A percentile compares a stretch with the other conserved stretches of the same genome.
These are phyloP conservation scores for Indri indri DNA, from an alignment of 2,113 vertebrate species.

Conservation along the genomic window DNA sequence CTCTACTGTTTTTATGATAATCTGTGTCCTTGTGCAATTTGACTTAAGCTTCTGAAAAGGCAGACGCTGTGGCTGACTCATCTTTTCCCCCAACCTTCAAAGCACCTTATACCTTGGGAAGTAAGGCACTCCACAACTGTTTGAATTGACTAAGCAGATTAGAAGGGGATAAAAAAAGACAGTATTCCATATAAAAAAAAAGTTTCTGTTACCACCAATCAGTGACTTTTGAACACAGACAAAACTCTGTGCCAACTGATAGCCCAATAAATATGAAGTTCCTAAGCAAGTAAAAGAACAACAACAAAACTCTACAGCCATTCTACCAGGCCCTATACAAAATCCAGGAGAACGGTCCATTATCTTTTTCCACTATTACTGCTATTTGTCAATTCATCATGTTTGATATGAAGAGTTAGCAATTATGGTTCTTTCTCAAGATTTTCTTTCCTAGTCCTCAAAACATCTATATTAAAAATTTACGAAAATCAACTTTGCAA, in stretches of 20 bases:
- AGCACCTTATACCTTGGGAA: background rate
- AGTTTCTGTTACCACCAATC: background rate
- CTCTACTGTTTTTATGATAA: background rate
- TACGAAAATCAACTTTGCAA: background rate
- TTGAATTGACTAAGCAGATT: background rate
- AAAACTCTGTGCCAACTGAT: conserved; percentile 16
- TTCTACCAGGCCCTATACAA: background rate
- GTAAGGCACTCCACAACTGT: background rate
- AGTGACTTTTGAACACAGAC: conserved; percentile 53
- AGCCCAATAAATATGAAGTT: conserved; percentile 22
- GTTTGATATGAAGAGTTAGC: background rate
- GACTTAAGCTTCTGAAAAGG: background rate
- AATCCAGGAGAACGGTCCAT: background rate
- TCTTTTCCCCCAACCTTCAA: background rate
- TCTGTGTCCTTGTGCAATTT: background rate
- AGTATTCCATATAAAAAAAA: background rate
- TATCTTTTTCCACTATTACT: background rate
- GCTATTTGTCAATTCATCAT: background rate
- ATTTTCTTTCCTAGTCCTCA: background rate
- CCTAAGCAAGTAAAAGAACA: background rate
- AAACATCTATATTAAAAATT: conserved; percentile 2
- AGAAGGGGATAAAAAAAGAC: background rate
- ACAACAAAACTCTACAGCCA: background rate
- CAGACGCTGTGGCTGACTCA: background rate
- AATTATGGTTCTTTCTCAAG: background rate